These are phyloP conservation scores for Drosophila mayri DNA, from an alignment of 1,140 invertebrate species.

Conservation along the genomic window DNA sequence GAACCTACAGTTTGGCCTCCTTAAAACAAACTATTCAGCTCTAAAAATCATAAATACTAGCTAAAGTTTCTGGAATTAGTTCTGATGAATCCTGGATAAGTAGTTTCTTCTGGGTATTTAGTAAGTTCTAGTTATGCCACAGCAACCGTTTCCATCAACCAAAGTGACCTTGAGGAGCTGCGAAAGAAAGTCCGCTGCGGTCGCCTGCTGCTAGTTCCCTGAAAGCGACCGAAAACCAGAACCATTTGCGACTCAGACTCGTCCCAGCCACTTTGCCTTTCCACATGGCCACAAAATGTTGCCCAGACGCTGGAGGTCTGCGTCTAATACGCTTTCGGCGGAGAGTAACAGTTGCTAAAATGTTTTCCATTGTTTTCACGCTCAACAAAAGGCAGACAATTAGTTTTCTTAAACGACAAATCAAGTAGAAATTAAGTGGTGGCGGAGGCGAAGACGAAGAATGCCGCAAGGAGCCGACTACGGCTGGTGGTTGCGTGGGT, in stretches of 20 bases:
- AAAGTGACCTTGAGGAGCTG: constrained; percentile 48
- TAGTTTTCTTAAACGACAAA: constrained; percentile 84
- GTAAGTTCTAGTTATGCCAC: neutral
- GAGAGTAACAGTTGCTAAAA: constrained; percentile 81
- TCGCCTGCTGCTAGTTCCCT: constrained; percentile 2
- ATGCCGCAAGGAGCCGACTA: constrained; percentile 41
- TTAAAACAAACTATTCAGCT: too few species aligned
- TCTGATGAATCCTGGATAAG: neutral
- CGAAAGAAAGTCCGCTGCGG: neutral
- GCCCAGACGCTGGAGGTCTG: constrained; percentile 34
- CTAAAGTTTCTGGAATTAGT: neutral
- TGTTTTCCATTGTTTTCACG: constrained; percentile 83
- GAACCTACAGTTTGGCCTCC: neutral
- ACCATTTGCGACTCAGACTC: constrained; percentile 42
- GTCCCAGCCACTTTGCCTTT: constrained; percentile 31
- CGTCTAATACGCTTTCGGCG: constrained; percentile 78
- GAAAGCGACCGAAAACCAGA: constrained; percentile 36
- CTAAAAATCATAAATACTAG: neutral
- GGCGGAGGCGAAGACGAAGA: constrained; percentile 34
- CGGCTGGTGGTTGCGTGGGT: constrained; percentile 8
- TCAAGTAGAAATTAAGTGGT: constrained; percentile 84
- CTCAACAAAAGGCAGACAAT: constrained; percentile 84
- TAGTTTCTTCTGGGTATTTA: neutral
- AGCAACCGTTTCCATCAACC: constrained; percentile 2
- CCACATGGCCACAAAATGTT: constrained; percentile 49